Evolutionary conservation across 2,888 invertebrate genomes (phyloP).

Genomic region (Cephus pulcher): DNA sequence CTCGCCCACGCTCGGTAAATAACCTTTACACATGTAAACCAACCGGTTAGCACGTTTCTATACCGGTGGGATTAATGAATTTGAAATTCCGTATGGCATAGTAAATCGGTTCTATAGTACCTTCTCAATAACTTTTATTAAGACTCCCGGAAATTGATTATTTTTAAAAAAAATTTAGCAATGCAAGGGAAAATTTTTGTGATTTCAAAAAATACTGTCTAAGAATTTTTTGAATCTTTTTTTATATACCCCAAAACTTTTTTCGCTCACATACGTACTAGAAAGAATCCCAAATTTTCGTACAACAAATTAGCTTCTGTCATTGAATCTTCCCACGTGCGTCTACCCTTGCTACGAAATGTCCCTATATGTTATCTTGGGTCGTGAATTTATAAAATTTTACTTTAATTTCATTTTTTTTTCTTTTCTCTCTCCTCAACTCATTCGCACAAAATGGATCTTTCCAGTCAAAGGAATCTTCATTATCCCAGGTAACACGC

Average conservation of each 20-base stretch:
- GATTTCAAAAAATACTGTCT: too few species aligned
- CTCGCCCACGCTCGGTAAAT: conserved; percentile 39
- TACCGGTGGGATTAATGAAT: neutral
- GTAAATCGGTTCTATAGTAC: neutral
- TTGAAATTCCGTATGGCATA: neutral
- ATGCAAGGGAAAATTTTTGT: too few species aligned
- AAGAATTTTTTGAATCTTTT: too few species aligned
- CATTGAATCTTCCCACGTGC: too few species aligned
- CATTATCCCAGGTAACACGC: neutral
- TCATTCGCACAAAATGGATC: neutral
- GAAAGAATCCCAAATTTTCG: too few species aligned
- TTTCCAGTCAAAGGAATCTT: neutral
- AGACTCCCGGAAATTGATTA: too few species aligned
- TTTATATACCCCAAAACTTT: too few species aligned
- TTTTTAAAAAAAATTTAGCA: too few species aligned
- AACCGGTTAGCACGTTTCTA: conserved; percentile 39
- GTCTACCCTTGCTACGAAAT: too few species aligned
- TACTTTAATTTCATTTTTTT: neutral
- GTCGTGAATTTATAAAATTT: neutral
- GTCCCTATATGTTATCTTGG: neutral
- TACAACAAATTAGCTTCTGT: too few species aligned
- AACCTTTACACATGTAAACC: conserved; percentile 47
- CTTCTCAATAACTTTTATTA: neutral
- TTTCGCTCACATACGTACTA: too few species aligned
- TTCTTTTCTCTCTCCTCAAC: neutral